Base-by-base conservation (phyloP, 2,888 invertebrate species). In the Homarus gammarus region DNA sequence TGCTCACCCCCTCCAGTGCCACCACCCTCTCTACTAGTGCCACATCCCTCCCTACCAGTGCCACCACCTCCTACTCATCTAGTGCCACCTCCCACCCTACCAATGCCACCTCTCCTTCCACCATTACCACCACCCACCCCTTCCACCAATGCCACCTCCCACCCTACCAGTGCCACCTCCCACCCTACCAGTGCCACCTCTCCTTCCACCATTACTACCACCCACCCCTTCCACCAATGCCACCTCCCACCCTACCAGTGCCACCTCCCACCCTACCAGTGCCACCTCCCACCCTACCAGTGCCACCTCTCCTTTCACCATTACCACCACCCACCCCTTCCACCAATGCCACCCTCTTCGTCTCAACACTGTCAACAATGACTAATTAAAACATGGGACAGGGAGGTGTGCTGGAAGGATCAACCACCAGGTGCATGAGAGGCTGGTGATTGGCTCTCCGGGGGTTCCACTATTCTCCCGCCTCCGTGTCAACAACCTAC, bases 371-470 rank as follows among this genome's bases (percentile, higher is more conserved):
- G 75, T 75, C 75, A 75, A 75, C 75, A 75, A n/a, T 44, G 44
- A 75, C 75, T 75, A 75, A 75, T 75, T 75, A 75, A 75, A 75
- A 49, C 75, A 75, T 44, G 75, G 75, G 44, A 49, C 31, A 49
- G 27, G 75, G 73, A 73, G 70, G 36, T 36, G 70, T 2, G 70
- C 70, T 8, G 36, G 38, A 72, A 27, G 44, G 44, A 75, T 31
- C n/a, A 75, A 27, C 40, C 31, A 75, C n/a, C 75, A 75, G 75
- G 75, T 75, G 75, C 64, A 64, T 64, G 75, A 75, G 33, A 18
- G 40, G 27, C 75, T 8, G 22, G 6, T 44, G 75, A 73, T 73
- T 73, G 40, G 40, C 18, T 73, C 40, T 38, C 73, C 22, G 68
- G 56, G 22, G 22, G 18, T 56, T 56, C 56, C 12, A 18, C 10